phyloP scores from a whole-genome alignment of 2,113 vertebrate genomes.

The Oryzias celebensis region DNA sequence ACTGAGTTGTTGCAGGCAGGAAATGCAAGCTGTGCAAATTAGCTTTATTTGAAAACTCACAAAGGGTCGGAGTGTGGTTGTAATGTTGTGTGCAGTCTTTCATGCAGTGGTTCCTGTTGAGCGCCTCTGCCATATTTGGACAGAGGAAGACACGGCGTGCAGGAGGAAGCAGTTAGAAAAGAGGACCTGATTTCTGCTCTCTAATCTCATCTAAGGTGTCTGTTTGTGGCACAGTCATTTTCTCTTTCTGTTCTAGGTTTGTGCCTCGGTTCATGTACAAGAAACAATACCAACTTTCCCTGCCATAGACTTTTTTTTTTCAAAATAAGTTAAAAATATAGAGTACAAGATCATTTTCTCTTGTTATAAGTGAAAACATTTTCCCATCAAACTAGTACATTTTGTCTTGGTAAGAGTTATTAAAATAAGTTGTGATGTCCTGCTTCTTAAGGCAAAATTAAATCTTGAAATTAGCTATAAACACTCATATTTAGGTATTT shows the following conservation, averaged over 20 bases:
- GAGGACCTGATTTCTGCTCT: constrained; percentile 12
- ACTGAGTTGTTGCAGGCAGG: background rate
- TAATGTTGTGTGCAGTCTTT: constrained; percentile 17
- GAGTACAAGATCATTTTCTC: no score
- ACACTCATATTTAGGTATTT: no score
- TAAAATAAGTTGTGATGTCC: no score
- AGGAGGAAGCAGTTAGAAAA: constrained; percentile 15
- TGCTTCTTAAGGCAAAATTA: no score
- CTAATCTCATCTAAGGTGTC: no score
- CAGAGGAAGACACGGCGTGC: constrained; percentile 20
- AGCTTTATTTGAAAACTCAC: background rate
- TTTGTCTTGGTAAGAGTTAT: no score
- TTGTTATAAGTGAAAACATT: no score
- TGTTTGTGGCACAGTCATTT: constrained; percentile 8
- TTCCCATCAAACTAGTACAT: no score
- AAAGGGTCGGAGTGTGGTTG: background rate
- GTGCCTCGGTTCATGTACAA: background rate
- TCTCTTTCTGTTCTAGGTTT: constrained; percentile 40
- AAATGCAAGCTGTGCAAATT: background rate
- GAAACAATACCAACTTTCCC: background rate
- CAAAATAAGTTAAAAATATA: no score
- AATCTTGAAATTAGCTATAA: no score
- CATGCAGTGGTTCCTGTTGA: constrained; percentile 33
- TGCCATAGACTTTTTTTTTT: no score
- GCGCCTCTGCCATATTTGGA: constrained; percentile 45